phyloP scores from a whole-genome alignment of 92 coral and sea anemone species.

The Pocillopora grandis region DNA sequence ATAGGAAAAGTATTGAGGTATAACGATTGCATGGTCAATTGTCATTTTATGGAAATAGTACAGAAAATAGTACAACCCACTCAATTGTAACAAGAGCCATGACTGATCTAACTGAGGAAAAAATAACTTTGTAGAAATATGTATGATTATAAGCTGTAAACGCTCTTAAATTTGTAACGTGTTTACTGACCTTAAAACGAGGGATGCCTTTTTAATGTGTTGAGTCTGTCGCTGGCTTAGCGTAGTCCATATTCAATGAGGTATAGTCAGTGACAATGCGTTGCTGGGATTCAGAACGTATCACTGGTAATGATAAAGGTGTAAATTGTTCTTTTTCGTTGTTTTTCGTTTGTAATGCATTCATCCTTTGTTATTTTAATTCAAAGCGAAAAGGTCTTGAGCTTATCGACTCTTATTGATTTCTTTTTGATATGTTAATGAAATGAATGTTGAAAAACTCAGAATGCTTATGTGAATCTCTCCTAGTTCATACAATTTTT shows the following conservation, averaged over 20 bases:
- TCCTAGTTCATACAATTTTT: background rate
- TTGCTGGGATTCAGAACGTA: background rate
- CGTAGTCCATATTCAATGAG: too few species aligned
- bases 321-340: background rate
- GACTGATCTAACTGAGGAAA: too few species aligned
- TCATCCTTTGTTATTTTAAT: conserved; percentile 4
- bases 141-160: too few species aligned
- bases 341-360: background rate
- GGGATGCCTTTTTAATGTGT: background rate
- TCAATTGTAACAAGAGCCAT: too few species aligned
- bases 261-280: background rate
- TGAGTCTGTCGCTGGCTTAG: too few species aligned
- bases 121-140: too few species aligned
- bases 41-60: too few species aligned
- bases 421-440: background rate
- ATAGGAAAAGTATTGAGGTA: too few species aligned
- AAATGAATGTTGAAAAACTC: background rate
- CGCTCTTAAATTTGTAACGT: background rate
- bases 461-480: background rate
- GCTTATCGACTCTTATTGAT: background rate
- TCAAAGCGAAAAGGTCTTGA: background rate
- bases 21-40: too few species aligned
- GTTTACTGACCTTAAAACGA: background rate
- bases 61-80: too few species aligned
- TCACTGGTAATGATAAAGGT: background rate